Evolutionary conservation across 2,888 invertebrate genomes (phyloP), one percentile per base, ranked within the genome.

Genomic region (Noctua fimbriata): DNA sequence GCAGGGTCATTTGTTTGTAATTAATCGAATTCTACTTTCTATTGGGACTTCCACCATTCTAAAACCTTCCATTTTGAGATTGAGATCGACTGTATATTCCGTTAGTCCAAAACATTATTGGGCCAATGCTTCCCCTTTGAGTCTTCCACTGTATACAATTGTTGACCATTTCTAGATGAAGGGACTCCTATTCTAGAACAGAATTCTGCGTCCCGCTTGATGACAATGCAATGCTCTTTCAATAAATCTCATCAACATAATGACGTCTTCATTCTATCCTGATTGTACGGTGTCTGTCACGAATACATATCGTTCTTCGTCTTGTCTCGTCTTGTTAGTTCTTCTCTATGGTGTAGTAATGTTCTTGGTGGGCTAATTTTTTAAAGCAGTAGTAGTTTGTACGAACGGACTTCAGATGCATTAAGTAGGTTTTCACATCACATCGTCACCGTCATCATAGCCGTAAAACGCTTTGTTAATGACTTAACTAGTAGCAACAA

Each of bases 261-360:
- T 41, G 32, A 49, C 41, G 55, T 49, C 58, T 55, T 66, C 60
- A 66, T 75, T 75, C 52, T 72, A 85, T 92, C 90, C 91, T 92
- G 85, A 91, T 93, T 93, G 91, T 91, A 93, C 90, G 92, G 91
- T 90, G 89, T 93, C 92, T 92, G 86, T 92, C 88, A 89, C 92
- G 92, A 93, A 95, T 94, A 95, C 96, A 95, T 96, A 96, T 96
- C 96, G 95, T 94, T 94, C 90, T 93, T 94, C 92, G 92, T 94
- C 93, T 94, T 92, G 94, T 93, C 94, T 92, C 91, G 91, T 93
- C 92, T 93, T 88, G 89, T 91, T 92, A 92, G 91, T 91, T 87
- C 90, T 89, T 91, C 88, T 92, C 87, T 88, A 88, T 79, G 87
- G 86, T 90, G 90, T 94, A 92, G 91, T 91, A 88, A 86, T 87